Percentiles rank a stretch among this genome's conserved stretches.
These are phyloP conservation scores for Nerophis ophidion DNA, from an alignment of 2,113 vertebrate genomes.

Conservation along the genomic window DNA sequence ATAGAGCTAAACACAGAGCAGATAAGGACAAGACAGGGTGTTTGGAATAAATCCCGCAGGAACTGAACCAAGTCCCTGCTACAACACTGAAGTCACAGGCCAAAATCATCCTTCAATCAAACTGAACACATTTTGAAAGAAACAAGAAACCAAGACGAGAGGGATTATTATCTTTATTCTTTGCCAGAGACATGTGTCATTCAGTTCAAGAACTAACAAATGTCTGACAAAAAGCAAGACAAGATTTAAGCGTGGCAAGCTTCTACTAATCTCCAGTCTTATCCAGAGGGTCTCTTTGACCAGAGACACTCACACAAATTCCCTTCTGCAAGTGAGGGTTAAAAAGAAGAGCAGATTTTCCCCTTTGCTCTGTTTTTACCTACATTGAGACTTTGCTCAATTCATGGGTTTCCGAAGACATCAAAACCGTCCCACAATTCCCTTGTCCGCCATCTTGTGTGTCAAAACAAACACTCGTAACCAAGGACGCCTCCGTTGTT, in stretches of 20 bases:
- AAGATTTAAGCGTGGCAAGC: constrained; percentile 32
- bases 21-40: constrained; percentile 7
- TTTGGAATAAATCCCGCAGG: constrained; percentile 3
- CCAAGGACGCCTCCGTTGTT: too few relatives aligned
- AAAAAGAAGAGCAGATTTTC: not conserved
- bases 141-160: constrained; percentile 23
- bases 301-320: constrained; percentile 35
- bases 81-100: constrained; percentile 14
- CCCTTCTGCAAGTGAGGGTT: not conserved
- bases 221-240: constrained; percentile 28
- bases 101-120: constrained; percentile 10
- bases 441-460: too few relatives aligned
- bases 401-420: too few relatives aligned
- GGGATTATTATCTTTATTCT: constrained; percentile 32
- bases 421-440: too few relatives aligned
- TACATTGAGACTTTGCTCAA: not conserved
- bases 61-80: not conserved
- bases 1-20: constrained; percentile 6
- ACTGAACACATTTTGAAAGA: constrained; percentile 46
- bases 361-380: not conserved
- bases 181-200: constrained; percentile 16
- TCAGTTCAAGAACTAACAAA: constrained; percentile 27
- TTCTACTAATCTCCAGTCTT: constrained; percentile 51
- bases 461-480: too few relatives aligned
- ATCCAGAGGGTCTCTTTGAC: constrained; percentile 34